Base-by-base conservation (phyloP, 2,113 vertebrate genomes). In the Vombatus ursinus region DNA sequence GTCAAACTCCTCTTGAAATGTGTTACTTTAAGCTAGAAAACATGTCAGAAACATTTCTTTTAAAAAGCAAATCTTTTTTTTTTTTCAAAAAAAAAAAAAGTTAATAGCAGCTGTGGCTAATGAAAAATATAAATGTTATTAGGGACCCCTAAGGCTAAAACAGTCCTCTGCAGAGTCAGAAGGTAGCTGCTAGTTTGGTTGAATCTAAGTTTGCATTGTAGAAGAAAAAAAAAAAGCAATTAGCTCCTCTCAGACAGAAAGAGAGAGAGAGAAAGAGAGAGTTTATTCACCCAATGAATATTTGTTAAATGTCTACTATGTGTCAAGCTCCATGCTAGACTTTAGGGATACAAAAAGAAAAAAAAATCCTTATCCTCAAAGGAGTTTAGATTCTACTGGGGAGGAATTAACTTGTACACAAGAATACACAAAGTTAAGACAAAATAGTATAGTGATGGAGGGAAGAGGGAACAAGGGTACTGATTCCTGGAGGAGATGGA, bases 111-210 rank as follows among this genome's bases (percentile, higher is more conserved):
- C 94, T 93, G 84, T 44, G 31, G 57, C 37, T n/a, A 52, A 90
- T 5, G 52, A 93, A 96, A 92, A 61, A 28, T 16, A 0, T 0
- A 10, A 53, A 4, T 2, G 50, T 12, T n/a, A 93, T 61, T 1
- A 90, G n/a, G 94, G 93, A n/a, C 77, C 49, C 57, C 12, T 5
- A 0, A 50, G 90, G 93, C 92, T 96, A 97, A 95, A 91, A 95
- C 57, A 49, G 95, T 96, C 84, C 90, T 54, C 0, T 5, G 31
- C 91, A 94, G 23, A 44, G 96, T 89, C 91, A 28, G 84, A 89
- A 11, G 89, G 84, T 7, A 50, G 57, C 93, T 61, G 91, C 8
- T 52, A 95, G 26, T 96, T 95, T 93, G 68, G 92, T 95, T 96
- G 54, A 84, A 89, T 52, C 92, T 92, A 61, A 61, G 57, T 61